A percentile compares a stretch with the other conserved stretches of the same genome.
Conservation (phyloP, 1,140 invertebrate species). For the Cydia amplana region DNA sequence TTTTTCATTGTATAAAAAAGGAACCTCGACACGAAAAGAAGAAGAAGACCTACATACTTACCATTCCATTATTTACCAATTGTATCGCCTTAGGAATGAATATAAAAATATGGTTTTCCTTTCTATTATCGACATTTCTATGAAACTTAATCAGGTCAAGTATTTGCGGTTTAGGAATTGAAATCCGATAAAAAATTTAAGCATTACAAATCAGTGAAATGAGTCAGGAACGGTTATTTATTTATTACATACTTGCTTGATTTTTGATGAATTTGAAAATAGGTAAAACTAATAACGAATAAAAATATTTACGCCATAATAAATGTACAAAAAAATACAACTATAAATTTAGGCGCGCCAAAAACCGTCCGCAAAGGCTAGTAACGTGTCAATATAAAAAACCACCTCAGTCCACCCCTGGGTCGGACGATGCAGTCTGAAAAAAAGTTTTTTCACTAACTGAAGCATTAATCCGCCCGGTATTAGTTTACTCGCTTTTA, state of each 20-base stretch:
- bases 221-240: neutral
- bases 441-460: slow-evolving; percentile 80
- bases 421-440: slow-evolving; percentile 75
- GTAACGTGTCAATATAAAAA: slow-evolving; percentile 4
- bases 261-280: neutral
- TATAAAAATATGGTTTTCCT: neutral
- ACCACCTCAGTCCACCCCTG: slow-evolving; percentile 62
- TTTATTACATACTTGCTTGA: too few relatives aligned
- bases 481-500: slow-evolving; percentile 79
- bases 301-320: neutral
- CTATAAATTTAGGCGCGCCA: neutral
- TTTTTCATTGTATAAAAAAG: too few relatives aligned
- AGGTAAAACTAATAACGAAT: neutral
- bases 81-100: too few relatives aligned
- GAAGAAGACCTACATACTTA: too few relatives aligned
- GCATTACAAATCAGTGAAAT: neutral
- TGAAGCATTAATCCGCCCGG: slow-evolving; percentile 79
- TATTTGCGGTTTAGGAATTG: neutral
- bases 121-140: neutral
- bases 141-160: neutral
- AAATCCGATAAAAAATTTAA: neutral
- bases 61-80: too few relatives aligned
- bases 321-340: neutral
- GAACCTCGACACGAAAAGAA: too few relatives aligned
- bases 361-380: neutral